These are phyloP conservation scores for Myotis brandtii DNA, from an alignment of 2,113 vertebrate species.

Conservation along the genomic window DNA sequence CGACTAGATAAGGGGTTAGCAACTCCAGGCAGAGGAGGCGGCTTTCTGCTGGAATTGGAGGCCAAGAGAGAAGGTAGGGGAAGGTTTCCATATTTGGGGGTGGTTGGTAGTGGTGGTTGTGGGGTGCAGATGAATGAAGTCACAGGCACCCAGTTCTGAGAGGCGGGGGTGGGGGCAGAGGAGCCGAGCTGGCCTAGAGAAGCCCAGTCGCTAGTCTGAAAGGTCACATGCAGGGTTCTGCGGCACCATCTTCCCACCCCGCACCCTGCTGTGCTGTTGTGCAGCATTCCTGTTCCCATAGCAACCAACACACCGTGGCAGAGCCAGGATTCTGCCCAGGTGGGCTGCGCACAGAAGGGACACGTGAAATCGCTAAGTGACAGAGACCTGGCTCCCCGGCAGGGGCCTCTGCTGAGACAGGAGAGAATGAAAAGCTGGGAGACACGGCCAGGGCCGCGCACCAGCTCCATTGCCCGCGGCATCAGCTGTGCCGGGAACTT, in stretches of 20 bases:
- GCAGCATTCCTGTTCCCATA: conserved; percentile 56
- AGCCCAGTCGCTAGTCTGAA: neutral
- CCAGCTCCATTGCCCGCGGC: neutral
- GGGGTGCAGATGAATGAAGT: neutral
- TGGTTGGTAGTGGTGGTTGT: neutral
- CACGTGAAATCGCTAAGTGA: neutral
- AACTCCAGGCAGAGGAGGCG: accelerated
- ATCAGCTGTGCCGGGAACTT: conserved; percentile 46
- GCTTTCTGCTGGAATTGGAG: neutral
- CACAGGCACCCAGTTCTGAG: neutral
- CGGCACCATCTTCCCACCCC: accelerated
- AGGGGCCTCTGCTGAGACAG: neutral
- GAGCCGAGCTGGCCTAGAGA: neutral
- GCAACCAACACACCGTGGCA: conserved; percentile 55
- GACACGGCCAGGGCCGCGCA: neutral
- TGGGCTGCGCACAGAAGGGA: conserved; percentile 27
- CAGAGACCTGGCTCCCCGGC: conserved; percentile 37
- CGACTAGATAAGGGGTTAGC: too few relatives aligned
- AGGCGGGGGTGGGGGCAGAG: neutral
- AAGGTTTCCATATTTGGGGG: neutral
- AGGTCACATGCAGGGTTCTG: neutral
- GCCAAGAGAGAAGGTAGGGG: neutral
- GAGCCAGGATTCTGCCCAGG: conserved; percentile 48
- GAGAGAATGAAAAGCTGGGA: neutral
- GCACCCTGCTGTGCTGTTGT: accelerated